phyloP scores from a whole-genome alignment of 2,797 vertebrate genomes.

The Chiroxiphia lanceolata region DNA sequence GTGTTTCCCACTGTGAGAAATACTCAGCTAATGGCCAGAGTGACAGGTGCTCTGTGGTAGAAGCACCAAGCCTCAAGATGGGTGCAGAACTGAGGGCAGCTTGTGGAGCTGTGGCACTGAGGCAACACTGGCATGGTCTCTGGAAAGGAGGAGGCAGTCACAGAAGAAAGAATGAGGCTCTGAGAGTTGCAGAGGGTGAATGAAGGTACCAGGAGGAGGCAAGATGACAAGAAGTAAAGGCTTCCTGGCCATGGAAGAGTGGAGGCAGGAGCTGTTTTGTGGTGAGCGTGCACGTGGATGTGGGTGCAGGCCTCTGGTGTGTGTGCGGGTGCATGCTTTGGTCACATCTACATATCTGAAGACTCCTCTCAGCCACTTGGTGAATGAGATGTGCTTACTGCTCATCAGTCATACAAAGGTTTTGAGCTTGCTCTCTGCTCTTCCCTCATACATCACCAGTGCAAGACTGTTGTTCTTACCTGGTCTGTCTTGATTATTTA shows the following conservation, averaged over 20 bases:
- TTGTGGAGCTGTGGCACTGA: not conserved
- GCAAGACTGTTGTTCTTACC: not conserved
- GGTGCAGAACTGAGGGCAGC: not conserved
- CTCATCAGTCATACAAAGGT: fast-evolving
- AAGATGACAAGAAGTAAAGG: not conserved
- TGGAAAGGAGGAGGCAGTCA: not conserved
- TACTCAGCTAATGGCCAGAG: not conserved
- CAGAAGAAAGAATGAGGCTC: not conserved
- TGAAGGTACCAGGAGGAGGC: not conserved
- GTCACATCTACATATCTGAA: not conserved
- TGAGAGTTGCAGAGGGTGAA: fast-evolving
- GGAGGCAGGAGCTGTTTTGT: not conserved
- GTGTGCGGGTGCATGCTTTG: not conserved
- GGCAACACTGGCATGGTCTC: not conserved
- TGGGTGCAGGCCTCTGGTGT: no score
- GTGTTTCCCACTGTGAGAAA: not conserved
- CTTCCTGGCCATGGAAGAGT: not conserved
- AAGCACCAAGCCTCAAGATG: not conserved
- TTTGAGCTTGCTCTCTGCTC: not conserved
- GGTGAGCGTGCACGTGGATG: fast-evolving
- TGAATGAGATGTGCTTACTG: not conserved
- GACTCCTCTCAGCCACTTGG: not conserved
- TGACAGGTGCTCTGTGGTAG: not conserved
- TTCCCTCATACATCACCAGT: not conserved
- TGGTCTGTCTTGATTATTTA: not conserved